These are phyloP conservation scores for Scylla paramamosain DNA, from an alignment of 1,140 invertebrate genomes.

Conservation along the genomic window DNA sequence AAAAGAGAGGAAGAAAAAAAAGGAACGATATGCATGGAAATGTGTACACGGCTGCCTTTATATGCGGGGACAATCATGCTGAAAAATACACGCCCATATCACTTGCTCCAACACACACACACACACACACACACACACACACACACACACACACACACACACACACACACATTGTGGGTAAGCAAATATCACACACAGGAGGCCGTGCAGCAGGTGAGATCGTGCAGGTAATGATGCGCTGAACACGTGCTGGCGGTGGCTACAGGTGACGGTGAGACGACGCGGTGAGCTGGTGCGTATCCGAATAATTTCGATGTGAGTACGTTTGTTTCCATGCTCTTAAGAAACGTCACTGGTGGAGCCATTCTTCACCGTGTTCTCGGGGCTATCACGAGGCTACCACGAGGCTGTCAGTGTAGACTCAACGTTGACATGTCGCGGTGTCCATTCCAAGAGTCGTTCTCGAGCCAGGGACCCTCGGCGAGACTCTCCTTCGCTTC, in stretches of 20 bases:
- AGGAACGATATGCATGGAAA: constrained; percentile 62
- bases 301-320: too few relatives aligned
- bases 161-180: background rate
- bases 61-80: constrained; percentile 58
- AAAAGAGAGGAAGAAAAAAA: constrained; percentile 36
- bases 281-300: background rate
- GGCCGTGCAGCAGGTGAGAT: background rate
- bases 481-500: too few relatives aligned
- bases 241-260: background rate
- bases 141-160: background rate
- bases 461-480: too few relatives aligned
- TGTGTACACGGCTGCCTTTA: constrained; percentile 55
- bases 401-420: too few relatives aligned
- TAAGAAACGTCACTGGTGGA: too few relatives aligned
- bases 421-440: too few relatives aligned
- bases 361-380: too few relatives aligned
- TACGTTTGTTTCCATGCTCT: too few relatives aligned
- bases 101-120: background rate
- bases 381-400: too few relatives aligned
- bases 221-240: background rate
- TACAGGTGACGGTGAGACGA: background rate
- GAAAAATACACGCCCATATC: constrained; percentile 56
- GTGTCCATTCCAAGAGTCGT: too few relatives aligned
- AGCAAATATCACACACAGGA: background rate
- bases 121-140: background rate